phyloP scores from a whole-genome alignment of 1,140 invertebrate species.

The Medauroidea extradentata region DNA sequence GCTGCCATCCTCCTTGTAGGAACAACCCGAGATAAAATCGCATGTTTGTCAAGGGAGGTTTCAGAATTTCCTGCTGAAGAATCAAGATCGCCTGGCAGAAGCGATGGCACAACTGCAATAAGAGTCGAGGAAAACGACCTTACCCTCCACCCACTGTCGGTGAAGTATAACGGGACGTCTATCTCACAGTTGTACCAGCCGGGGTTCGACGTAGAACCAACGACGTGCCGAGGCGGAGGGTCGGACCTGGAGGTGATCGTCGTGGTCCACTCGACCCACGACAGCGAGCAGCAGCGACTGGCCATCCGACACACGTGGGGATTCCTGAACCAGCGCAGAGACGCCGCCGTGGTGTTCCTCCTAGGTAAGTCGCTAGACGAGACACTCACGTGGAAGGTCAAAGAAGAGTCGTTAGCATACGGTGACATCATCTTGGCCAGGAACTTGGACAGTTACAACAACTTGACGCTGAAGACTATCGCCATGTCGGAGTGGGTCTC shows the following conservation, averaged over 20 bases:
- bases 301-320: conserved; percentile 85
- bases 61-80: no score
- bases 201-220: no score
- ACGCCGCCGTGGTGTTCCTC: conserved; percentile 53
- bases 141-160: no score
- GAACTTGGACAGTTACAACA: conserved; percentile 80
- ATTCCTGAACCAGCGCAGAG: conserved; percentile 63
- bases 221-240: conserved; percentile 58
- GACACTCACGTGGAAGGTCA: conserved; percentile 49
- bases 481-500: conserved; percentile 80
- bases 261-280: conserved; percentile 73
- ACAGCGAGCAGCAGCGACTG: conserved; percentile 63
- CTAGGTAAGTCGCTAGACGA: conserved; percentile 30
- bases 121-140: no score
- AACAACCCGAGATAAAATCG: no score
- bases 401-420: conserved; percentile 63
- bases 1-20: no score
- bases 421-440: conserved; percentile 73
- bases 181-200: no score
- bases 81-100: no score
- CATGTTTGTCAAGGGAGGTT: no score
- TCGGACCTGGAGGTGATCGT: conserved; percentile 61
- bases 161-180: no score
- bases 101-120: no score
- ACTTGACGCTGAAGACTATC: conserved; percentile 81